Evolutionary conservation across 2,888 invertebrate species (phyloP).

Genomic region (Drosophila kanekoi): DNA sequence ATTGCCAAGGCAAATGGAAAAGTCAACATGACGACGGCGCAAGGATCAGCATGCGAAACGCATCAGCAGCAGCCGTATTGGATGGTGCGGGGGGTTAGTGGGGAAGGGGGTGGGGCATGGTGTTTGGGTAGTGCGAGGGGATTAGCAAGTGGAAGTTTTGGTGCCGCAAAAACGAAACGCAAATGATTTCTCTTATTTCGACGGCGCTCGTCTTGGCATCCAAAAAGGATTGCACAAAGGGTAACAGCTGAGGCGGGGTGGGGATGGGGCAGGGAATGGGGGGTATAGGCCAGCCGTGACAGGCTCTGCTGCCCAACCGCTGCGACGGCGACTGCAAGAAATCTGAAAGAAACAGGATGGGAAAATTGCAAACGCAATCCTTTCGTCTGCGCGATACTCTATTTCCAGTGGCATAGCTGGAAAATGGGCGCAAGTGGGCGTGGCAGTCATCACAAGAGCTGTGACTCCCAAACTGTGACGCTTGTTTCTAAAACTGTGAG

Average conservation of each 20-base stretch:
- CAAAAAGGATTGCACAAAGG: conserved; percentile 34
- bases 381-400: conserved; percentile 5
- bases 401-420: neutral
- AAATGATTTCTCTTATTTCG: conserved; percentile 77
- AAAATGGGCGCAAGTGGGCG: too few species aligned
- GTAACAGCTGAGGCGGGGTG: neutral
- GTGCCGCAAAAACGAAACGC: conserved; percentile 69
- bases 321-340: conserved; percentile 4
- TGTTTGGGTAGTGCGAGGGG: conserved; percentile 7
- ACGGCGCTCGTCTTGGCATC: conserved; percentile 45
- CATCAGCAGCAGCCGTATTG: conserved; percentile 20
- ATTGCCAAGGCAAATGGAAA: conserved; percentile 77
- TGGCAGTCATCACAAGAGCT: too few species aligned
- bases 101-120: neutral
- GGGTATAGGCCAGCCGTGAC: conserved; percentile 1
- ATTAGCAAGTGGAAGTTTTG: conserved; percentile 52
- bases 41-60: conserved; percentile 51
- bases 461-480: neutral
- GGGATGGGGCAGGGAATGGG: neutral
- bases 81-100: too few species aligned
- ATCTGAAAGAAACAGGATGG: neutral
- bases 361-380: neutral
- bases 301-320: conserved; percentile 12
- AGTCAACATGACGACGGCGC: conserved; percentile 66
- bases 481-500: neutral